Conservation (phyloP, 2,797 vertebrate genomes). For the Karalla daura region DNA sequence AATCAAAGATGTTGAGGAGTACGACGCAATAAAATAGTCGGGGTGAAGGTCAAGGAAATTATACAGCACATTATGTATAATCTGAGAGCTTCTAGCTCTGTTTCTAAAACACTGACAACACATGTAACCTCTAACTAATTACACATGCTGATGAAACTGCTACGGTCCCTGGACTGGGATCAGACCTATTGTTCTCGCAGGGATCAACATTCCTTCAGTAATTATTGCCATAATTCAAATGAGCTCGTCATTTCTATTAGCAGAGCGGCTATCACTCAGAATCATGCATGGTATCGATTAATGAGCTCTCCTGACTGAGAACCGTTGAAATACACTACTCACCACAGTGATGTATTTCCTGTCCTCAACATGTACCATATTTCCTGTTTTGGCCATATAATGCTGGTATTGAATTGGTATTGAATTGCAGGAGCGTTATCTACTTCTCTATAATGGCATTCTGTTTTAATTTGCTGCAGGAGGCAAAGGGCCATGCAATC, state of each 20-base stretch:
- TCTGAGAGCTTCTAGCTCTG: constrained; percentile 23
- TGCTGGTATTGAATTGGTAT: constrained; percentile 63
- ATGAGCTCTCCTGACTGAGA: constrained; percentile 51
- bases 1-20: constrained; percentile 63
- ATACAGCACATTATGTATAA: constrained; percentile 60
- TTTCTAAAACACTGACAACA: constrained; percentile 53
- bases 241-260: constrained; percentile 63
- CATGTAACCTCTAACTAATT: constrained; percentile 60
- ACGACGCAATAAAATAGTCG: constrained; percentile 60
- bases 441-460: constrained; percentile 70
- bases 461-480: constrained; percentile 72
- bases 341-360: constrained; percentile 60
- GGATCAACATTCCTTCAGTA: constrained; percentile 65
- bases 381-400: constrained; percentile 72
- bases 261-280: constrained; percentile 58
- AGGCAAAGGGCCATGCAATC: constrained; percentile 45
- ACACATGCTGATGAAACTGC: constrained; percentile 38
- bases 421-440: constrained; percentile 64
- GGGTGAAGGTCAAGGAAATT: constrained; percentile 71
- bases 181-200: constrained; percentile 63
- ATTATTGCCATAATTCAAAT: constrained; percentile 65
- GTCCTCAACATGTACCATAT: constrained; percentile 58
- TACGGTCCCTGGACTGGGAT: constrained; percentile 29
- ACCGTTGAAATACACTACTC: constrained; percentile 52
- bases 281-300: constrained; percentile 61